Evolutionary conservation across 37 sponge, comb jelly and placozoan species (phyloP), one percentile per base, ranked within the genome.

Genomic region (Theonella swinhoei): DNA sequence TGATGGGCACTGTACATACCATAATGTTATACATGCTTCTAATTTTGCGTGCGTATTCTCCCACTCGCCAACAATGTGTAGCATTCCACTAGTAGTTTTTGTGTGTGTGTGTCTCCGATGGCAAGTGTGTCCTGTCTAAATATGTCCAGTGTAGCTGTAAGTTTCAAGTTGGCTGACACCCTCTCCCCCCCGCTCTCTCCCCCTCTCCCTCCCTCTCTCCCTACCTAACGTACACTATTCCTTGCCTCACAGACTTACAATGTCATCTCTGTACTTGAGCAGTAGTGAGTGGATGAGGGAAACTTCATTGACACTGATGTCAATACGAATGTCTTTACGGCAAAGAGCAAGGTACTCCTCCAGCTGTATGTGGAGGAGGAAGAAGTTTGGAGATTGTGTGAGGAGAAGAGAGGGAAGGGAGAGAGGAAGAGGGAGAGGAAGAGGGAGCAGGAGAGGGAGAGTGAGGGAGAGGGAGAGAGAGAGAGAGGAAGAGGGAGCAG

Each of bases 271-370:
- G 78, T 91, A 94, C 75, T 87, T 94, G 72, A 81, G 39, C 2
- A 94, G 91, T 19, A 91, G 79, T 8, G 80, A 41, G 41, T 94
- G 95, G 5, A 94, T 78, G 29, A 80, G 80, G 31, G 74, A 30
- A 5, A 94, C 88, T 73, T 94, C 95, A 37, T 71, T 87, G 70
- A 84, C 82, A 19, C 86, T 42, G 33, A 94, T 91, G 35, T 94
- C 91, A 29, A 94, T 94, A 64, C 54, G 62, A 14, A 94, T 79
- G 76, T 90, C 91, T 31, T 84, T 84, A 3, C 91, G 80, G 62
- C 95, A 87, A 59, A 91, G 89, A 54, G 95, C 95, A 4, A 94
- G 77, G 82, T 94, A 94, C 83, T 94, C 91, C 79, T 94, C 95
- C 62, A 94, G 58, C 83, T 94, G 83, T 35, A 59, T 4, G 62